phyloP scores from a whole-genome alignment of 2,797 vertebrate genomes.

The Phaenicophaeus curvirostris region DNA sequence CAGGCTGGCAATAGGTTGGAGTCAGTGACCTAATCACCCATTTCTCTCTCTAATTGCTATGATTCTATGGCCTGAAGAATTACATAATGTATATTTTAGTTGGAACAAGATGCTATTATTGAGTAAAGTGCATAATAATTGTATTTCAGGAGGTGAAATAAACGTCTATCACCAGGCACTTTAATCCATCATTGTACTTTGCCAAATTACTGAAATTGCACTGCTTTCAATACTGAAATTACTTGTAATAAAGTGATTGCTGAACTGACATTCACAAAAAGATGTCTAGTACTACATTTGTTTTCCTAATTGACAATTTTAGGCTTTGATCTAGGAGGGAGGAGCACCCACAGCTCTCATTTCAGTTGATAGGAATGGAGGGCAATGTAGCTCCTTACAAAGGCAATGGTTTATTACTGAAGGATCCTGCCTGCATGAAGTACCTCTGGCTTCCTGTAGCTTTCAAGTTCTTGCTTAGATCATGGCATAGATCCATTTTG shows the following conservation, averaged over 20 bases:
- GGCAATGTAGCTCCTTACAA: neutral
- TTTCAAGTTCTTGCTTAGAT: neutral
- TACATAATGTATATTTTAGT: constrained; percentile 41
- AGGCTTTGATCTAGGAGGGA: neutral
- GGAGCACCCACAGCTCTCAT: neutral
- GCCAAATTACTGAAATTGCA: constrained; percentile 61
- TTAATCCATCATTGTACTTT: constrained; percentile 63
- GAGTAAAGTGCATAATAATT: constrained; percentile 69
- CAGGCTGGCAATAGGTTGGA: constrained; percentile 28
- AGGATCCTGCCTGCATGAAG: neutral
- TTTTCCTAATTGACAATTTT: constrained; percentile 43
- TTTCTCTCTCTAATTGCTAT: constrained; percentile 56
- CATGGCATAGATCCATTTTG: neutral
- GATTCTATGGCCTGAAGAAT: constrained; percentile 53
- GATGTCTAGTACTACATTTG: constrained; percentile 44
- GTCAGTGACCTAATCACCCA: constrained; percentile 42
- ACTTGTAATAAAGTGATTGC: constrained; percentile 49
- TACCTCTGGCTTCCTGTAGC: neutral
- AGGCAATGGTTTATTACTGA: neutral
- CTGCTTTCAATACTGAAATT: constrained; percentile 57
- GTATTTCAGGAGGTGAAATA: constrained; percentile 61
- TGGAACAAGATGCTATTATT: constrained; percentile 61
- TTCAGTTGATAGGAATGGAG: neutral
- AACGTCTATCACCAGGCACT: constrained; percentile 23
- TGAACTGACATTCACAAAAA: constrained; percentile 29